phyloP scores from a whole-genome alignment of 2,888 invertebrate genomes.

The Cryptophagus acutangulus region DNA sequence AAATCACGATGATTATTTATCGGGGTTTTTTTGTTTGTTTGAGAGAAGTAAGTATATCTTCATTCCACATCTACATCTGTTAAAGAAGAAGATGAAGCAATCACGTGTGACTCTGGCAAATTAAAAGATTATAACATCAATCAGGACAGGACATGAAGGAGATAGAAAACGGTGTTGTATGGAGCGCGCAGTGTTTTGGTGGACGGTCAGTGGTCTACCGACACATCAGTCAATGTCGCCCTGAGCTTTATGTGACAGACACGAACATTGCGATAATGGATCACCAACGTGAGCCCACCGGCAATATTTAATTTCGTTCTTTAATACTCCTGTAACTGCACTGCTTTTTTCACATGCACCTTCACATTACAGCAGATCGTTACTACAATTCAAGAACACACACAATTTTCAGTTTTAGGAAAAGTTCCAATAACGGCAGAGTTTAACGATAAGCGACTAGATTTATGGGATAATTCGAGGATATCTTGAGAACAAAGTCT shows the following conservation, averaged over 20 bases:
- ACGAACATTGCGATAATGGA: conserved; percentile 40
- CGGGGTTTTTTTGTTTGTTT: conserved; percentile 3
- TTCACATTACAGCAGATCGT: too few relatives aligned
- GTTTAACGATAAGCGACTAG: too few relatives aligned
- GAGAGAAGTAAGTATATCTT: too few relatives aligned
- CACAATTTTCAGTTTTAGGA: too few relatives aligned
- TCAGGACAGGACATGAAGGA: conserved; percentile 23
- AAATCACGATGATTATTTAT: conserved; percentile 5
- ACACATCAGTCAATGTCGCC: conserved; percentile 40
- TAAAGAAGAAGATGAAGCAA: conserved; percentile 25
- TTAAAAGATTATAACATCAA: conserved; percentile 29
- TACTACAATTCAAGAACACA: too few relatives aligned
- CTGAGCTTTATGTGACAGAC: conserved; percentile 35
- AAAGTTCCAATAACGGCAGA: too few relatives aligned
- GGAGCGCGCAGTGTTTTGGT: conserved; percentile 5
- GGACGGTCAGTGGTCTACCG: conserved; percentile 29
- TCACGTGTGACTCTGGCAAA: conserved; percentile 25
- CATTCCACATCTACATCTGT: too few relatives aligned
- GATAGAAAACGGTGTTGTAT: conserved; percentile 6
- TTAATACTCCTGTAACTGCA: conserved; percentile 27
- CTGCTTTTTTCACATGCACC: conserved; percentile 25
- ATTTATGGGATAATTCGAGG: too few relatives aligned
- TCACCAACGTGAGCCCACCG: conserved; percentile 33
- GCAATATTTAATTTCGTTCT: conserved; percentile 35
- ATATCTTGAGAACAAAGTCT: too few relatives aligned